Conservation (phyloP, 2,888 invertebrate species). For the Stenodera caucasica region DNA sequence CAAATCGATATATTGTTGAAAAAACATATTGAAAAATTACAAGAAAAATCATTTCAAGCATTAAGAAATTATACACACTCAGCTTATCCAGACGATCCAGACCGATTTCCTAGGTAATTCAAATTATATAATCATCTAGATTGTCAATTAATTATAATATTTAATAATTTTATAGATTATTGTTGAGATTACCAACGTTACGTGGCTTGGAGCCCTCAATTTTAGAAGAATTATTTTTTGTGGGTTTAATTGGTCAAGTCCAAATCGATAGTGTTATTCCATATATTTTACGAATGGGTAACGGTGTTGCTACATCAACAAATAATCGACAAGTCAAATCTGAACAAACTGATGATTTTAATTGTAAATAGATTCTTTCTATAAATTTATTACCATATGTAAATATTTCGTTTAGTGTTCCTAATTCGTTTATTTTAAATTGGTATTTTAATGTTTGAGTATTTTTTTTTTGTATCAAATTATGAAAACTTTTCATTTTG, state of each 20-base stretch:
- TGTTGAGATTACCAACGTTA: constrained; percentile 72
- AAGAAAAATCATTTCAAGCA: constrained; percentile 65
- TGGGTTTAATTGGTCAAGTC: constrained; percentile 87
- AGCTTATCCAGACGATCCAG: constrained; percentile 56
- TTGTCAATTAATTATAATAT: constrained; percentile 9
- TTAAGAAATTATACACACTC: constrained; percentile 57
- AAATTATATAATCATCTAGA: neutral
- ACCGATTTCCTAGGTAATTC: constrained; percentile 60
- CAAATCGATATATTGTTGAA: constrained; percentile 57
- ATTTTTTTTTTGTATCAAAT: neutral
- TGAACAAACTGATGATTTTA: constrained; percentile 49
- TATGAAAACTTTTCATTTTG: too few species aligned
- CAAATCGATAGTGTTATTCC: constrained; percentile 96
- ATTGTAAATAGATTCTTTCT: constrained; percentile 40
- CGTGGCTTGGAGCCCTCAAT: constrained; percentile 73
- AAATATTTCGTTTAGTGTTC: constrained; percentile 1
- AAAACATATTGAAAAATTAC: constrained; percentile 62
- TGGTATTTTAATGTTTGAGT: neutral
- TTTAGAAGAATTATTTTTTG: constrained; percentile 90
- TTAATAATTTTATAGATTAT: constrained; percentile 54
- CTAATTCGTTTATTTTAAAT: neutral
- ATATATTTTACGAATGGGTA: constrained; percentile 72
- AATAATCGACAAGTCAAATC: constrained; percentile 49
- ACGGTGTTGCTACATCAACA: constrained; percentile 36
- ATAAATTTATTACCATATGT: neutral